phyloP scores from a whole-genome alignment of 2,797 vertebrate species.

The Melanotaenia boesemani region DNA sequence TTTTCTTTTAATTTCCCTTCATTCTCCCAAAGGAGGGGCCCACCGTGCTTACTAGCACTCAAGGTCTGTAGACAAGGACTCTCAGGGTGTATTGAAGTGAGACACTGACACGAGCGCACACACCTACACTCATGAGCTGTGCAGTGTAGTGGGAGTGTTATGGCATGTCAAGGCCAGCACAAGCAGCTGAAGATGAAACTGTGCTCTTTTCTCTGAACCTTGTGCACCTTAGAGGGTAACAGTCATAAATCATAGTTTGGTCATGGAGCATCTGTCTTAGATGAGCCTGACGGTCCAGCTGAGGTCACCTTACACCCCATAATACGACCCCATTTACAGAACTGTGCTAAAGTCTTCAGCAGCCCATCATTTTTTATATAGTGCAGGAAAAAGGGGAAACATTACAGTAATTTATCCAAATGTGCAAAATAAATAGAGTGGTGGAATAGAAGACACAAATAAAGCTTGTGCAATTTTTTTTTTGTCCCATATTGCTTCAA shows the following conservation, averaged over 20 bases:
- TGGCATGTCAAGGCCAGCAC: slow-evolving; percentile 80
- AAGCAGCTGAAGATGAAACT: slow-evolving; percentile 62
- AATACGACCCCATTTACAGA: background rate
- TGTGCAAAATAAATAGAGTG: background rate
- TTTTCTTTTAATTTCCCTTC: slow-evolving; percentile 39
- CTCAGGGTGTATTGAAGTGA: slow-evolving; percentile 74
- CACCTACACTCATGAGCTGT: slow-evolving; percentile 16
- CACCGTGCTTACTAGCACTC: slow-evolving; percentile 80
- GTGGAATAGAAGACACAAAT: background rate
- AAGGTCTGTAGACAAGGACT: slow-evolving; percentile 91
- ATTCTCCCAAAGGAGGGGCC: slow-evolving; percentile 77
- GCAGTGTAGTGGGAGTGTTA: slow-evolving; percentile 55
- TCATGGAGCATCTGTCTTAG: slow-evolving; percentile 25
- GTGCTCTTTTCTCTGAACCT: slow-evolving; percentile 37
- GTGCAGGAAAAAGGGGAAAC: background rate
- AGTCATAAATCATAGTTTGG: slow-evolving; percentile 33
- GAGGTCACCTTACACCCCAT: slow-evolving; percentile 35
- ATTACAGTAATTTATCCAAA: background rate
- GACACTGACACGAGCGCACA: slow-evolving; percentile 42
- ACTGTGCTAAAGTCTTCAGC: background rate
- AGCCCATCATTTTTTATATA: background rate
- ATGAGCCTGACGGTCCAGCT: slow-evolving; percentile 16
- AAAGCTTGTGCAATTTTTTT: background rate
- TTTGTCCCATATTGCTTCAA: no score
- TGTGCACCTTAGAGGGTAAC: slow-evolving; percentile 23